Evolutionary conservation across 2,888 invertebrate genomes (phyloP), one percentile per base, ranked within the genome.

Genomic region (Cinara cedri): DNA sequence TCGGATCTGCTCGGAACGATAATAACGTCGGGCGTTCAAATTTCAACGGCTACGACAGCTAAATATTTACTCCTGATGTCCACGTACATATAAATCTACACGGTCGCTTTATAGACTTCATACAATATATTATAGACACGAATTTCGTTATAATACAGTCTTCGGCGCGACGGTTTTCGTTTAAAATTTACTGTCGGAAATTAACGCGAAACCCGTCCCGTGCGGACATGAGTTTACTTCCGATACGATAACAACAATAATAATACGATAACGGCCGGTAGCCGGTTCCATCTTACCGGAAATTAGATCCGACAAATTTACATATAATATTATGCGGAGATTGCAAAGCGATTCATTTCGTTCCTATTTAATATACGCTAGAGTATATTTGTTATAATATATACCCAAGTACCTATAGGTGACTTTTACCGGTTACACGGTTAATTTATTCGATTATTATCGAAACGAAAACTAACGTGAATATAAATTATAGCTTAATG

Each of bases 301-400:
- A 42, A 74, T 74, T 63, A 21, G 51, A 21, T 42, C 16, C 6
- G 42, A 63, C 42, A 21, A 74, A 74, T 60, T 60, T 72, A 42
- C 49, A 63, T 60, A n/a, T 46, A 19, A n/a, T 16, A 34, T 21
- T 42, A 42, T 3, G 51, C 68, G 1, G 11, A 16, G 51, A 34
- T 62, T 62, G 8, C 10, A 14, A 9, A 4, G 14, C 8, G 24
- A 14, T 9, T 26, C 44, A 51, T 34, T 46, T 42, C 6, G 44
- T 46, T 19, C 24, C 54, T 51, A n/a, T 51, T n/a, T n/a, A 34
- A 34, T 34, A 34, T 34, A 34, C 34, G 3, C 6, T 6, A 3
- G 34, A 3, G 34, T 34, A 34, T 34, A 34, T n/a, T n/a, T n/a
- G n/a, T n/a, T n/a, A n/a, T n/a, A n/a, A n/a, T n/a, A n/a, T n/a